Evolutionary conservation across 2,113 vertebrate genomes (phyloP), one percentile per base, ranked within the genome.

Genomic region (Syrrhaptes paradoxus): DNA sequence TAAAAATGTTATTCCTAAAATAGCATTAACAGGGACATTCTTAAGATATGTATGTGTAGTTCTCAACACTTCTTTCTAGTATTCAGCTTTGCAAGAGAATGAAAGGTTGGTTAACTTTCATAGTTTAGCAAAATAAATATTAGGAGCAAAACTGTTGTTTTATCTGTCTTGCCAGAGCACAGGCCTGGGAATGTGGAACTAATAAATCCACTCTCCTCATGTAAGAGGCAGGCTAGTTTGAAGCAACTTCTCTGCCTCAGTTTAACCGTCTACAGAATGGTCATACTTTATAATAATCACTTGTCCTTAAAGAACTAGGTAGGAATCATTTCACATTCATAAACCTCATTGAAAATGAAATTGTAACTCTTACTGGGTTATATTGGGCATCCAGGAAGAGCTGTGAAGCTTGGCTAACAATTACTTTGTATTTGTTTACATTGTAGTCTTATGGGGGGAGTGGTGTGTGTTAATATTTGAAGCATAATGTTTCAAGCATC

Each of bases 1-100:
- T 85, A 18, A 93, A 90, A 92, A 75, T 48, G 72, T 73, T 77
- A 14, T 46, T 83, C 75, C 70, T 88, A 43, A 93, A 92, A 87
- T 70, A 92, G 51, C 45, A 46, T n/a, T 48, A 55, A 29, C 58
- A 87, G 78, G 76, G 75, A 29, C 13, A 5, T 63, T 61, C 55
- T 81, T 86, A 48, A 71, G 81, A 70, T 77, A 61, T 8, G 5
- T 28, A 46, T 17, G 2, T 65, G 34, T 59, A 9, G 4, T 51
- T 43, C 78, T 51, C 54, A 52, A 6, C 1, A 0, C 57, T 77
- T 90, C 12, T 63, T 77, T 74, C 81, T 63, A 55, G 41, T 76
- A 36, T 75, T 90, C 48, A 63, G 76, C 38, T 87, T 59, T 87
- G 36, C 65, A 49, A 58, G 59, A 43, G 38, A 61, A 46, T 31